phyloP scores from a whole-genome alignment of 2,888 invertebrate species.

The Noctua janthina region DNA sequence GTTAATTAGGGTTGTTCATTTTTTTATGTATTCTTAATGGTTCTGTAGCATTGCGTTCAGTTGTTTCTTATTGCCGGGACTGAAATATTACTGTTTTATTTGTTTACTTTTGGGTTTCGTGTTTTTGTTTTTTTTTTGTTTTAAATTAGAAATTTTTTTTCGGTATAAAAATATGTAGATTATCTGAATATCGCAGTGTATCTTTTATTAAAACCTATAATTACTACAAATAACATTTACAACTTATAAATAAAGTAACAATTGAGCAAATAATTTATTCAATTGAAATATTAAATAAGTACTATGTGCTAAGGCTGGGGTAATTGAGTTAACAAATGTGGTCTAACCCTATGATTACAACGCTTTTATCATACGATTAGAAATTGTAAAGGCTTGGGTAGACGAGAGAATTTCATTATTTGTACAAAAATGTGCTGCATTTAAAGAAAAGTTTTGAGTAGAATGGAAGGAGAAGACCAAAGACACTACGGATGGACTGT shows the following conservation, averaged over 20 bases:
- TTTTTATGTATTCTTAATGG: slow-evolving; percentile 60
- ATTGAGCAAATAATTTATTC: slow-evolving; percentile 17
- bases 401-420: background rate
- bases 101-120: slow-evolving; percentile 10
- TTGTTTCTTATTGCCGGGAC: slow-evolving; percentile 52
- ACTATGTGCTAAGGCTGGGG: background rate
- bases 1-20: slow-evolving; percentile 57
- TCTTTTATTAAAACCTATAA: too few relatives aligned
- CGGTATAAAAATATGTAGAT: background rate
- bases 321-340: slow-evolving; percentile 59
- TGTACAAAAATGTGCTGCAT: background rate
- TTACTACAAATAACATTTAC: too few relatives aligned
- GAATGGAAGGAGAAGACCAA: background rate
- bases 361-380: slow-evolving; percentile 37
- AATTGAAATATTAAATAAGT: slow-evolving; percentile 42
- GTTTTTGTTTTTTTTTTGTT: slow-evolving; percentile 14
- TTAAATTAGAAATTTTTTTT: background rate
- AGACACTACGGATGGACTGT: background rate
- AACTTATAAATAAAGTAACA: background rate
- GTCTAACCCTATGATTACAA: slow-evolving; percentile 36
- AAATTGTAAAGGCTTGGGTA: slow-evolving; percentile 31
- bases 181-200: too few relatives aligned
- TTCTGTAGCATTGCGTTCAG: slow-evolving; percentile 39
- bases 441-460: background rate
- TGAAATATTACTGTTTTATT: slow-evolving; percentile 42